Evolutionary conservation across 2,888 invertebrate genomes (phyloP).

Genomic region (Mesorhabditis sp.): DNA sequence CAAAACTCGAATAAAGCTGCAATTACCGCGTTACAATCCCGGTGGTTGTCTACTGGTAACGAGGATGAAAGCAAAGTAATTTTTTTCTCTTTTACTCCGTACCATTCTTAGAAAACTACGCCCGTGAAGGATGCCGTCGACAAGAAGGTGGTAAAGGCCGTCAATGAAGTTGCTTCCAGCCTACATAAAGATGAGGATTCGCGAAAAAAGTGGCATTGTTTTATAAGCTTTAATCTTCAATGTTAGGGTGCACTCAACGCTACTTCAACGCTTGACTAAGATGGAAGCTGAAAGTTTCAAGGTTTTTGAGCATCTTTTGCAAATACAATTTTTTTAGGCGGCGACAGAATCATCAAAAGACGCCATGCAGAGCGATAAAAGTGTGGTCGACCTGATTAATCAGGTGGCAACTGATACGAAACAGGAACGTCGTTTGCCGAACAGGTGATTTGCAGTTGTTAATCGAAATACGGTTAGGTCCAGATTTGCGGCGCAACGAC

Average conservation of each 20-base stretch:
- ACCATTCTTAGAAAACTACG: conserved; percentile 20
- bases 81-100: neutral
- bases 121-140: conserved; percentile 33
- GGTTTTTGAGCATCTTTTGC: conserved; percentile 6
- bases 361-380: conserved; percentile 34
- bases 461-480: neutral
- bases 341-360: conserved; percentile 34
- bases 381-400: conserved; percentile 3
- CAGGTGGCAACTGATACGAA: neutral
- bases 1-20: too few relatives aligned
- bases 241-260: neutral
- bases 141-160: conserved; percentile 33
- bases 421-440: neutral
- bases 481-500: neutral
- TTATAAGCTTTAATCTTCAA: neutral
- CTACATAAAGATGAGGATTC: conserved; percentile 22
- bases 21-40: neutral
- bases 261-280: neutral
- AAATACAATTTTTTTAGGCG: neutral
- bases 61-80: neutral
- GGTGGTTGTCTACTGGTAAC: neutral
- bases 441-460: neutral
- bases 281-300: conserved; percentile 19
- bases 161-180: conserved; percentile 28
- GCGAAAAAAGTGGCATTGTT: conserved; percentile 25